Conservation (phyloP, 2,113 vertebrate species). For the Ciconia stormi region DNA sequence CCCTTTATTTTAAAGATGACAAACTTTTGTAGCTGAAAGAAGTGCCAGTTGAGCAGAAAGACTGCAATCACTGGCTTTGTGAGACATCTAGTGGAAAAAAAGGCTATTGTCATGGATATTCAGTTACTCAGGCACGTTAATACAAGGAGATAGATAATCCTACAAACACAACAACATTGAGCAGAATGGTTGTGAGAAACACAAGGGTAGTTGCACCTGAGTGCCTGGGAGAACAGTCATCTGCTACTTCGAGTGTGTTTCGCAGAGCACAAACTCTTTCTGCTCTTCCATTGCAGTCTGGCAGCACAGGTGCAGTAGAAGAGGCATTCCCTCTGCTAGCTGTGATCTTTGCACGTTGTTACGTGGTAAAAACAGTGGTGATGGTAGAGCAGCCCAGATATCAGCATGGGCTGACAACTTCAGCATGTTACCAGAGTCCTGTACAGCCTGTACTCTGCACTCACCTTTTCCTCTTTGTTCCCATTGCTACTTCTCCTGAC, state of each 20-base stretch:
- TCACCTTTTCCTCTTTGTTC: neutral
- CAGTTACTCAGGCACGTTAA: neutral
- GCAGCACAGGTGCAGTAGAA: rapidly evolving
- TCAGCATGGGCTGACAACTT: neutral
- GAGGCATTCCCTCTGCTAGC: neutral
- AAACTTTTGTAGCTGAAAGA: neutral
- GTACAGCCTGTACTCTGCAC: rapidly evolving
- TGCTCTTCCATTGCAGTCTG: neutral
- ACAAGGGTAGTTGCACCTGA: neutral
- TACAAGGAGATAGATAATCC: no score
- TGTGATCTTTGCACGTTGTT: rapidly evolving
- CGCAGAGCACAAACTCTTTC: neutral
- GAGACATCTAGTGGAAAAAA: slow-evolving; percentile 69
- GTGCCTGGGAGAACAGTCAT: neutral
- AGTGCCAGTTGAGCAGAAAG: no score
- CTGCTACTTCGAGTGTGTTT: neutral
- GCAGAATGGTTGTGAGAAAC: neutral
- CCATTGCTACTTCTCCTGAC: neutral
- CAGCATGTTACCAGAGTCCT: neutral
- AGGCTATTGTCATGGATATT: neutral
- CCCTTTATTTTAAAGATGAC: neutral
- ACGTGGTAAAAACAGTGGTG: rapidly evolving
- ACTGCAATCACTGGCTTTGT: neutral
- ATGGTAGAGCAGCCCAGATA: neutral
- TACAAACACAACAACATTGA: neutral